Base-by-base conservation (phyloP, 2,113 vertebrate genomes). In the Epinephelus fuscoguttatus region DNA sequence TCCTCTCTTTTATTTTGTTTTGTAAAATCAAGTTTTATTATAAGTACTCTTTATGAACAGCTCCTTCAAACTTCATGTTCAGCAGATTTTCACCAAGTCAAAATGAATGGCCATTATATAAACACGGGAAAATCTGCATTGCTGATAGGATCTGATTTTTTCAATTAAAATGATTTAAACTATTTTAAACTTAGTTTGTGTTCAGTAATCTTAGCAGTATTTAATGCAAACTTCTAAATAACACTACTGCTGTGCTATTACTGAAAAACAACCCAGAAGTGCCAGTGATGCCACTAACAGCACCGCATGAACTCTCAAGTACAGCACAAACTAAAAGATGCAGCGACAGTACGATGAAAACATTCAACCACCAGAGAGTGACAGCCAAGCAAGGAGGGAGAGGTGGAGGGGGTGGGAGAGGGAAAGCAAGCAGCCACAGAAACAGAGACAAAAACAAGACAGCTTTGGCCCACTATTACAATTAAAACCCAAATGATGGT, bases 291-390 rank as follows among this genome's bases (percentile, higher is more conserved):
- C 21, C 27, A 78, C 27, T n/a, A 57, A 53, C 63, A 45, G 30
- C 56, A 47, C 62, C 6, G 8, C 6, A 45, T 45, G 61, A 59
- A 67, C 21, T 61, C 47, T 71, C 18, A 21, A 49, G 53, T 17
- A 27, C 25, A 56, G 49, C 66, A 40, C 17, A 27, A 52, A 69
- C 12, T 6, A 67, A 70, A 62, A 63, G 49, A 55, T 67, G 67
- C 72, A 55, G 33, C 15, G 19, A 33, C 21, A 70, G 12, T 23
- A 33, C 11, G n/a, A 45, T 75, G 60, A 33, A 66, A 71, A 72
- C 50, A 57, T 70, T 42, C 23, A 77, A 45, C 19, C n/a, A 45
- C 42, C 42, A 50, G 27, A 52, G 62, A 76, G 25, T 55, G 27
- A 40, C 42, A 67, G 49, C 33, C 2, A 30, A 3, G 14, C 37